Evolutionary conservation across 2,888 invertebrate species (phyloP), one percentile per base, ranked within the genome.

Genomic region (Julus scanicus): DNA sequence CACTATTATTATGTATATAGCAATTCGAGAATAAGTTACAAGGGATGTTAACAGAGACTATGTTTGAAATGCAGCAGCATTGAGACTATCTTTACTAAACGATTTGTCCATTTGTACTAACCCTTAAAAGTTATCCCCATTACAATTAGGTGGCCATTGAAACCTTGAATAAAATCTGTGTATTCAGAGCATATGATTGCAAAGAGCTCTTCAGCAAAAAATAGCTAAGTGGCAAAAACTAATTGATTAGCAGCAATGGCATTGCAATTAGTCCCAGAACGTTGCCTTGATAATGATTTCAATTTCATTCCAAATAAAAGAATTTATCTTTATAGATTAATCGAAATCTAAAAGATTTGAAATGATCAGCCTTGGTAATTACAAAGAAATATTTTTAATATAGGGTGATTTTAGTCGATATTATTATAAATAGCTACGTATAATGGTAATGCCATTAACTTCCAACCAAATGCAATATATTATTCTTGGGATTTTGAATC

Each of bases 181-280:
- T 71, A 13, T 29, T 71, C 29, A 71, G 71, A 71, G 29, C 29
- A 29, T 71, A 71, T 29, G 71, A 71, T 29, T 71, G 29, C 29
- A 29, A 71, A 6, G 71, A 29, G 20, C 8, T 71, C 71, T 71
- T 71, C 29, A 71, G 29, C 2, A 71, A 9, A 71, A 71, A 71
- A 29, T 20, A 71, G 29, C 29, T 71, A 71, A 71, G 71, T 71
- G 71, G 71, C 71, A 71, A 71, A 71, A 71, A 71, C 71, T 17
- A 8, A 71, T 29, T 71, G 29, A 71, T 71, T 71, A 71, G 71
- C 29, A 29, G 71, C 29, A n/a, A 71, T 71, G 71, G 29, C 71
- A 71, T 29, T 29, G 71, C 29, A 29, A 71, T 71, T 71, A 71
- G 71, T 29, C 5, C 37, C 29, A 29, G 29, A 2, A 29, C 9